A percentile compares a stretch with the other conserved stretches of the same genome.
Evolutionary conservation across 1,140 invertebrate genomes (phyloP).

Genomic region (Lamellibrachia luymesi): DNA sequence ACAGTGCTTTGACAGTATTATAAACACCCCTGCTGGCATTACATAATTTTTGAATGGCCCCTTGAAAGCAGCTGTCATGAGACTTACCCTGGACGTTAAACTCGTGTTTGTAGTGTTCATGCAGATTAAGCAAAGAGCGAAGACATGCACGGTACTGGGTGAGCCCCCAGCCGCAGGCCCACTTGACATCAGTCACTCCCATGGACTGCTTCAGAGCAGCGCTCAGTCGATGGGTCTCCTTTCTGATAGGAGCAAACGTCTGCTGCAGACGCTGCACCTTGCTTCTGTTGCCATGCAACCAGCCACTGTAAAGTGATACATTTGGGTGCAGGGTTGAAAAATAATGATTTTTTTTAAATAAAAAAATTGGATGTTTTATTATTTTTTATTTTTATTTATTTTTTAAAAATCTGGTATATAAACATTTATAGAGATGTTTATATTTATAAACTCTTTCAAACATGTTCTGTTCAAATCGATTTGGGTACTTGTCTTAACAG

Average conservation of each 20-base stretch:
- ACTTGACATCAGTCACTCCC: slow-evolving; percentile 65
- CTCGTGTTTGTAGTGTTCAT: not conserved
- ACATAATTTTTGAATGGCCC: no score
- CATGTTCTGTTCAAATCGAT: no score
- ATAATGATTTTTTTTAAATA: no score
- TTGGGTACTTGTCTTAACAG: no score
- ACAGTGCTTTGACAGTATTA: no score
- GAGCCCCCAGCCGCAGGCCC: slow-evolving; percentile 82
- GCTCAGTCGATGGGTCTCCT: slow-evolving; percentile 68
- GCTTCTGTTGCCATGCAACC: not conserved
- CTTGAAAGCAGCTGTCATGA: not conserved
- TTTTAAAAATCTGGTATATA: no score
- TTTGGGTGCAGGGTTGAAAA: not conserved
- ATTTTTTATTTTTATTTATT: no score
- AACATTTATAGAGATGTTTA: no score
- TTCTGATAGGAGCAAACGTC: slow-evolving; percentile 65
- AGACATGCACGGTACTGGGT: slow-evolving; percentile 12
- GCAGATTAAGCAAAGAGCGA: slow-evolving; percentile 1
- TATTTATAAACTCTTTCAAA: no score
- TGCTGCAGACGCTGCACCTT: slow-evolving; percentile 61
- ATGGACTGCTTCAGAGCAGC: slow-evolving; percentile 61
- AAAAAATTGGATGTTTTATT: no score
- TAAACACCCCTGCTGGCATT: no score
- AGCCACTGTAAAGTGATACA: not conserved
- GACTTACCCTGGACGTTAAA: not conserved